Conservation (phyloP, 2,888 invertebrate species). For the Eupelmus urozonus region DNA sequence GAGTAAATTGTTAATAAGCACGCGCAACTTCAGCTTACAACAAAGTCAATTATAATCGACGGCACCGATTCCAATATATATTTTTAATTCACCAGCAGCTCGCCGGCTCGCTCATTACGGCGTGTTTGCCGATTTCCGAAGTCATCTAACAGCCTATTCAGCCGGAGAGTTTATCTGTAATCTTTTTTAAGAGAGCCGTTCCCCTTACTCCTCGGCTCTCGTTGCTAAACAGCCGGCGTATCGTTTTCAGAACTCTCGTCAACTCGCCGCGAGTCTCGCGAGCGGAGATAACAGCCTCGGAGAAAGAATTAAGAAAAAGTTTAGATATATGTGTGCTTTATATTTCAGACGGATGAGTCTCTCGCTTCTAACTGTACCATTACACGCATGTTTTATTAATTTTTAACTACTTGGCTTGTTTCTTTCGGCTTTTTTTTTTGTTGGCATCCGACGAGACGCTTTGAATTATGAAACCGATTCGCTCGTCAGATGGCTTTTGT, state of each 20-base stretch:
- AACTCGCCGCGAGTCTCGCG: constrained; percentile 32
- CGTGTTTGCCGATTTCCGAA: constrained; percentile 45
- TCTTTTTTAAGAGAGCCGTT: constrained; percentile 25
- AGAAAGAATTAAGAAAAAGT: constrained; percentile 24
- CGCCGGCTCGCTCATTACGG: constrained; percentile 24
- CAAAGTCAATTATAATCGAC: constrained; percentile 16
- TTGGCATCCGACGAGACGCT: not conserved
- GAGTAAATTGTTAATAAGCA: constrained; percentile 8
- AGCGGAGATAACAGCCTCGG: constrained; percentile 32
- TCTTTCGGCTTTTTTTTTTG: constrained; percentile 14
- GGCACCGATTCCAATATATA: too few species aligned
- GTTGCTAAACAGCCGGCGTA: constrained; percentile 37
- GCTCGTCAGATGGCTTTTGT: constrained; percentile 31
- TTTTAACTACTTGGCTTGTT: constrained; percentile 39
- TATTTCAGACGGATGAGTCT: constrained; percentile 40
- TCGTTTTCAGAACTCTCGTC: constrained; percentile 48
- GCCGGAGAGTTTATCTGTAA: constrained; percentile 40
- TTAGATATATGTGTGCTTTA: constrained; percentile 11
- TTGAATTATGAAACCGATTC: constrained; percentile 47
- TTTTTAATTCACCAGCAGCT: too few species aligned
- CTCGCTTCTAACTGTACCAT: constrained; percentile 34
- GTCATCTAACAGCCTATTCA: constrained; percentile 49
- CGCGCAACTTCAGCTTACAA: not conserved
- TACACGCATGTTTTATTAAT: constrained; percentile 57
- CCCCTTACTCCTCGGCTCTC: not conserved